A percentile compares a stretch with the other conserved stretches of the same genome.
These are phyloP conservation scores for Microtus richardsoni DNA, from an alignment of 2,113 vertebrate genomes.

Conservation along the genomic window DNA sequence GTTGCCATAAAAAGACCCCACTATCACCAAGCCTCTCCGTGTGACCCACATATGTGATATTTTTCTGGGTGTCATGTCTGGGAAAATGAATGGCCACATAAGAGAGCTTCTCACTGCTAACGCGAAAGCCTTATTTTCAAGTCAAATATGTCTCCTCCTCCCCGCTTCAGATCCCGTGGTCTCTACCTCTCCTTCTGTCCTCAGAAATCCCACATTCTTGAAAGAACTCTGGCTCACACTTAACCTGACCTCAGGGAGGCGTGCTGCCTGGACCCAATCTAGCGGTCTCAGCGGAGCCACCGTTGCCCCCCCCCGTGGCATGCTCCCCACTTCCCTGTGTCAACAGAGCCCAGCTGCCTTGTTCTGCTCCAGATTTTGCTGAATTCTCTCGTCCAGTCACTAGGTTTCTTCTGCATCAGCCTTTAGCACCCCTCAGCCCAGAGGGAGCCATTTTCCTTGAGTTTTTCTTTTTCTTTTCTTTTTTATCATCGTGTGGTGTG, in stretches of 20 bases:
- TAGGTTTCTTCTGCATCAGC: background rate
- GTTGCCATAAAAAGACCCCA: slow-evolving; percentile 47
- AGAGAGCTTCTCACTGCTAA: background rate
- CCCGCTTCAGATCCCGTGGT: background rate
- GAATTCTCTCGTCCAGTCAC: background rate
- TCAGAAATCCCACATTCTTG: background rate
- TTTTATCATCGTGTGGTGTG: background rate
- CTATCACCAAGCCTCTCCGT: background rate
- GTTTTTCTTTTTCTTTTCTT: background rate
- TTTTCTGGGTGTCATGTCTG: slow-evolving; percentile 23
- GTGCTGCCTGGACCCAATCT: too few species aligned
- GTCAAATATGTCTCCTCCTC: background rate
- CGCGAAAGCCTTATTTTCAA: background rate
- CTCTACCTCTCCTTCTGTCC: background rate
- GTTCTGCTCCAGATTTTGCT: background rate
- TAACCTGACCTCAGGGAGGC: background rate
- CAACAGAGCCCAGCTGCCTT: background rate
- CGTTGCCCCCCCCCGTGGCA: fast-evolving
- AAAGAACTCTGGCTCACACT: background rate
- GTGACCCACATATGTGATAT: slow-evolving; percentile 60
- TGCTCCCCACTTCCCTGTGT: background rate
- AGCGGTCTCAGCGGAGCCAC: background rate
- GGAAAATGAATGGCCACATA: background rate
- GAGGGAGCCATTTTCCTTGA: background rate
- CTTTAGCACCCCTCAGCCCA: background rate